These are phyloP conservation scores for Tetrao urogallus DNA, from an alignment of 2,113 vertebrate genomes.

Conservation along the genomic window DNA sequence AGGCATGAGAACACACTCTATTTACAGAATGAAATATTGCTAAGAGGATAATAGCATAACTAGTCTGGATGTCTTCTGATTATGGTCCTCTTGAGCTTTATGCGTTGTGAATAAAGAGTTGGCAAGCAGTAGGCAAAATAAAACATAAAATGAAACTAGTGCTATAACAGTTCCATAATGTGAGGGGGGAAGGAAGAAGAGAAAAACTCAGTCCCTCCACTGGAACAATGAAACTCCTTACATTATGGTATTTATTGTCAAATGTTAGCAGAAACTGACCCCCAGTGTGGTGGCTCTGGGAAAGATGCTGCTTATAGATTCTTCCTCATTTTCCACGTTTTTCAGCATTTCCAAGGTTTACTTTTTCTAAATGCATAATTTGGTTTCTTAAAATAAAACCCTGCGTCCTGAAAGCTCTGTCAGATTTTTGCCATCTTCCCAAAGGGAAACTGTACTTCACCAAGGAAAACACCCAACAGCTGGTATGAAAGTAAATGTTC, in stretches of 20 bases:
- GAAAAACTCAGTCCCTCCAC: neutral
- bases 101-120: slow-evolving; percentile 53
- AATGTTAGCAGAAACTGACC: neutral
- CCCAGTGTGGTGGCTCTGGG: neutral
- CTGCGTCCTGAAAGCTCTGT: neutral
- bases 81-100: slow-evolving; percentile 9
- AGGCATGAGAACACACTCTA: slow-evolving; percentile 33
- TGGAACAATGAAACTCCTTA: neutral
- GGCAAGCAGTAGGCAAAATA: slow-evolving; percentile 37
- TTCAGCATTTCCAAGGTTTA: neutral
- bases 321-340: neutral
- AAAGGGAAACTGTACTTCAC: slow-evolving; percentile 4
- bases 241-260: neutral
- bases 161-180: neutral
- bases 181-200: neutral
- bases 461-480: slow-evolving; percentile 7
- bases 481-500: slow-evolving; percentile 42
- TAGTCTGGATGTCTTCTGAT: slow-evolving; percentile 41
- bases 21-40: slow-evolving; percentile 45
- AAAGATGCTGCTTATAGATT: neutral
- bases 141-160: slow-evolving; percentile 34
- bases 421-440: neutral
- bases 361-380: neutral
- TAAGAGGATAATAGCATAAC: slow-evolving; percentile 24
- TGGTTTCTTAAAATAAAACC: slow-evolving; percentile 3